A percentile compares a stretch with the other conserved stretches of the same genome.
phyloP scores from a whole-genome alignment of 1,140 invertebrate genomes.

The Trichonephila clavipes region DNA sequence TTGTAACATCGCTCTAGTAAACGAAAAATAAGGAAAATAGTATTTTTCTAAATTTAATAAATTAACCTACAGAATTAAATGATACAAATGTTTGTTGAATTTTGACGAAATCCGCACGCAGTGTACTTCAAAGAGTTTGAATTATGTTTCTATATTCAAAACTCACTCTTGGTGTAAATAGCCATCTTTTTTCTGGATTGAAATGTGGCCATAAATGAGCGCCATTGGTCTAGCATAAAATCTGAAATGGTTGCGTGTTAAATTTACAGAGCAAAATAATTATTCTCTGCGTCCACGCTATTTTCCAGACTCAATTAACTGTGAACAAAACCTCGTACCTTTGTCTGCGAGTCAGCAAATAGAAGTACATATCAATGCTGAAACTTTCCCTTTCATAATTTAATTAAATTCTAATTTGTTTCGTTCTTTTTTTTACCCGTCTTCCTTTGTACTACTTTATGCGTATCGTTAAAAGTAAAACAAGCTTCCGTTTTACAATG shows the following conservation, averaged over 20 bases:
- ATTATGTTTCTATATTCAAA: too few relatives aligned
- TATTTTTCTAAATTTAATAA: too few relatives aligned
- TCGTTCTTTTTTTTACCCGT: neutral
- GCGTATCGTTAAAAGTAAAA: neutral
- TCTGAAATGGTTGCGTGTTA: neutral
- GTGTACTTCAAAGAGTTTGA: too few relatives aligned
- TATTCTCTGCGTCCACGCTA: conserved; percentile 5
- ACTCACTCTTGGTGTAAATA: too few relatives aligned
- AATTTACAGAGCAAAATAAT: conserved; percentile 27
- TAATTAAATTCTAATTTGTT: neutral
- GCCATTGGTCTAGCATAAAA: neutral
- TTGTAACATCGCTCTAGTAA: too few relatives aligned
- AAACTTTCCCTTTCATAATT: conserved; percentile 16
- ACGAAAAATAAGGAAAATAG: too few relatives aligned
- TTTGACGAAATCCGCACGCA: too few relatives aligned
- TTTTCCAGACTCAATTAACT: conserved; percentile 42
- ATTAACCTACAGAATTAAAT: too few relatives aligned
- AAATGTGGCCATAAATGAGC: neutral
- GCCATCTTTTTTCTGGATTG: too few relatives aligned
- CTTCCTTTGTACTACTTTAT: neutral
- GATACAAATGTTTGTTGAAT: too few relatives aligned
- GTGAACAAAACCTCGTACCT: neutral
- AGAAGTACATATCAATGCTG: neutral
- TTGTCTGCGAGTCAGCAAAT: conserved; percentile 5
- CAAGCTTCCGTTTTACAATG: neutral